Evolutionary conservation across 2,797 vertebrate species (phyloP).

Genomic region (Onychomys arenicola): DNA sequence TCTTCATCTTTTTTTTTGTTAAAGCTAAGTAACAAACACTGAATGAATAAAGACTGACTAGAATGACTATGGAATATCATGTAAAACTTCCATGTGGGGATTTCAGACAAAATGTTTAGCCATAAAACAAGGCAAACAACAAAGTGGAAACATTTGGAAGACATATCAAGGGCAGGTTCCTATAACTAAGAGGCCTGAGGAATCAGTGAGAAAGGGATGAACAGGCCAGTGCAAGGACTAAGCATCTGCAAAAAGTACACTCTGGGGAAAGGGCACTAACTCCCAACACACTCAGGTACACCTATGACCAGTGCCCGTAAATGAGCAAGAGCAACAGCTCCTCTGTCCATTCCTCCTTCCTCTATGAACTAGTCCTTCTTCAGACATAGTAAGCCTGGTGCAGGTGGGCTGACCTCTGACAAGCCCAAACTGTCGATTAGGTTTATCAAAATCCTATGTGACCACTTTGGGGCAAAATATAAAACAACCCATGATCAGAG

Average conservation of each 20-base stretch:
- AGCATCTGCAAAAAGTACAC: neutral
- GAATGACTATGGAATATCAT: neutral
- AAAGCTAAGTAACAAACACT: neutral
- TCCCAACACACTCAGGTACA: neutral
- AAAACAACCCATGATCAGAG: neutral
- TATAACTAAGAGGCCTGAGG: neutral
- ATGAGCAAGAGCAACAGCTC: neutral
- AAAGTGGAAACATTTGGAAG: neutral
- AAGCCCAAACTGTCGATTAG: neutral
- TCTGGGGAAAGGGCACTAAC: neutral
- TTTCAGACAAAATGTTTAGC: neutral
- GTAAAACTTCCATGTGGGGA: neutral
- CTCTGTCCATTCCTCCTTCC: neutral
- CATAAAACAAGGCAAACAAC: constrained; percentile 1
- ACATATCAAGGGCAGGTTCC: neutral
- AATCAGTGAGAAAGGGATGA: neutral
- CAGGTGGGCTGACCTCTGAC: neutral
- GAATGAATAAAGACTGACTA: neutral
- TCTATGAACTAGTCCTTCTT: neutral
- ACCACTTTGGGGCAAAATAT: neutral
- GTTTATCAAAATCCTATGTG: neutral
- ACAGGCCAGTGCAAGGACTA: neutral
- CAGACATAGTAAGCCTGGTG: neutral
- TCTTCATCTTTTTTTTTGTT: neutral
- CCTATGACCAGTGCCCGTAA: neutral